phyloP scores from a whole-genome alignment of 2,797 vertebrate genomes.

The Sebastes reedi region DNA sequence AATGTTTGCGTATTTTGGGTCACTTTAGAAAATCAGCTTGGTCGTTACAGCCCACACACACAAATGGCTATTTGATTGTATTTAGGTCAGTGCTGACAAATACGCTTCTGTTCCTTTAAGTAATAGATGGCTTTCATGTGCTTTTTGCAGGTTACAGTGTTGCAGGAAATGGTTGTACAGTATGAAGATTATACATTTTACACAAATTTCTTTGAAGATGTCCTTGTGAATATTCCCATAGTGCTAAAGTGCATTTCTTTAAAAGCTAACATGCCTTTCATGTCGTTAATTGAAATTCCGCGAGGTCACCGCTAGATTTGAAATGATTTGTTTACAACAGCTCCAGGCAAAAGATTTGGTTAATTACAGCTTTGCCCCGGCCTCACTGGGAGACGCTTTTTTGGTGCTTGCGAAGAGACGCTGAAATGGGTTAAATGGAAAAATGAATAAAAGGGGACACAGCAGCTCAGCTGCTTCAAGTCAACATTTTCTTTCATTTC shows the following conservation, averaged over 20 bases:
- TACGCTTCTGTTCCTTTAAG: neutral
- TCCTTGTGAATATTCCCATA: slow-evolving; percentile 46
- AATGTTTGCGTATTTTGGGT: neutral
- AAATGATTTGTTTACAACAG: slow-evolving; percentile 77
- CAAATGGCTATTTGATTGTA: neutral
- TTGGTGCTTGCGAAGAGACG: slow-evolving; percentile 29
- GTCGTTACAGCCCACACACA: neutral
- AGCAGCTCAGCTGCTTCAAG: slow-evolving; percentile 12
- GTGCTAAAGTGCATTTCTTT: slow-evolving; percentile 31
- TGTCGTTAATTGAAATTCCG: slow-evolving; percentile 71
- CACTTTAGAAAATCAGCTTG: neutral
- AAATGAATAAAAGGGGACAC: slow-evolving; percentile 45
- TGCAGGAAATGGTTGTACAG: neutral
- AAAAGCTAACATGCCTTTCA: slow-evolving; percentile 60
- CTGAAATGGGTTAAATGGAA: slow-evolving; percentile 53
- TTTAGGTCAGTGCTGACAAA: neutral
- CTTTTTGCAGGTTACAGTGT: neutral
- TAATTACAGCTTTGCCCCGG: slow-evolving; percentile 68
- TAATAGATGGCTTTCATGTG: neutral
- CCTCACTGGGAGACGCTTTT: slow-evolving; percentile 49
- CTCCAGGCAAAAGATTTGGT: slow-evolving; percentile 66
- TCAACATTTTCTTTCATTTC: neutral
- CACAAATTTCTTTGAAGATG: neutral
- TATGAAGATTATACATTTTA: neutral
- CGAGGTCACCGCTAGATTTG: slow-evolving; percentile 68